A percentile compares a stretch with the other conserved stretches of the same genome.
Evolutionary conservation across 2,113 vertebrate species (phyloP).

Genomic region (Odontesthes bonariensis): DNA sequence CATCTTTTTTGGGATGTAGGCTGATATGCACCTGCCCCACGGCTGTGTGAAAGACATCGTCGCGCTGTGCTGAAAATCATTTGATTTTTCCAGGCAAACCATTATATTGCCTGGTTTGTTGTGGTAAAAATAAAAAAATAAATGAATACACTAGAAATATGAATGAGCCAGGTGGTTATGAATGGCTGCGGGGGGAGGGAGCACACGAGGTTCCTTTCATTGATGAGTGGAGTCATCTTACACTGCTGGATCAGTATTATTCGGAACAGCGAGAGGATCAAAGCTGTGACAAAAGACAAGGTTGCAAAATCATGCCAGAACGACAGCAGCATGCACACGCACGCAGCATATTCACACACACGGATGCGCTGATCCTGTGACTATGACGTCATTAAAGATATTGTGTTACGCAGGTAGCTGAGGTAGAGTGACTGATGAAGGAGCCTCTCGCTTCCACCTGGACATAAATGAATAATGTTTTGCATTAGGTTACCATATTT

Average conservation of each 20-base stretch:
- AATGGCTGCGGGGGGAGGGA: conserved; percentile 68
- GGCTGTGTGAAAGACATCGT: neutral
- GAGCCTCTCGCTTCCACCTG: conserved; percentile 16
- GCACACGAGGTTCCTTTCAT: conserved; percentile 61
- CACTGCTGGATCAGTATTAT: conserved; percentile 9
- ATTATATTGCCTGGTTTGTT: conserved; percentile 9
- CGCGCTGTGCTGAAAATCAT: neutral
- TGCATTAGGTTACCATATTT: neutral
- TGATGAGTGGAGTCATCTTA: conserved; percentile 67
- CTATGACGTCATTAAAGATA: conserved; percentile 57
- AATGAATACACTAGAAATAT: conserved; percentile 49
- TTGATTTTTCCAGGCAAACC: neutral
- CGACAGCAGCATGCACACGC: neutral
- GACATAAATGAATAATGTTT: conserved; percentile 27
- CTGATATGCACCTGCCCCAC: conserved; percentile 40
- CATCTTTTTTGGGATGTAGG: conserved; percentile 51
- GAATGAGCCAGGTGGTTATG: conserved; percentile 80
- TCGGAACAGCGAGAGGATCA: neutral
- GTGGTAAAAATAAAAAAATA: conserved; percentile 3
- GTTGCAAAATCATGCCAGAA: conserved; percentile 9
- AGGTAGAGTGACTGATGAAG: neutral
- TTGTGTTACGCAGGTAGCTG: conserved; percentile 54
- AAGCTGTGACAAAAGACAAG: conserved; percentile 9
- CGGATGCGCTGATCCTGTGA: conserved; percentile 30
- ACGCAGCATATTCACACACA: neutral